phyloP scores from a whole-genome alignment of 2,797 vertebrate species.

The Heterohyrax brucei region DNA sequence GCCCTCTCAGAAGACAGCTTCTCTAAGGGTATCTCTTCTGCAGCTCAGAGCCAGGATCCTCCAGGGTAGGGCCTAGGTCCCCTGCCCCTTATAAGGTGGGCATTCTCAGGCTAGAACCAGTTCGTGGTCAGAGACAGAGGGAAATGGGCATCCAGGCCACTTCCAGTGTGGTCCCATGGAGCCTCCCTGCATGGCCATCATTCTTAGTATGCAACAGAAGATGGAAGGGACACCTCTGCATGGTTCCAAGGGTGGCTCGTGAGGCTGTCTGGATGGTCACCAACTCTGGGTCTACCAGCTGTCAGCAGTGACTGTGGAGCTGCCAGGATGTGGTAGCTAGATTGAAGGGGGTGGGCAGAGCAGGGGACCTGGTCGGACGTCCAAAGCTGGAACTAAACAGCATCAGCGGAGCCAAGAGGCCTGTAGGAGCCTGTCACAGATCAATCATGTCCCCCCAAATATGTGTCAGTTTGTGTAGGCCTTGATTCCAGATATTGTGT shows the following conservation, averaged over 20 bases:
- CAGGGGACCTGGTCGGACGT: not conserved
- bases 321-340: not conserved
- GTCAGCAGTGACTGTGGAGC: not conserved
- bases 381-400: not conserved
- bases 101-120: not conserved
- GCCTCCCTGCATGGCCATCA: not conserved
- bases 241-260: not conserved
- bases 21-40: not conserved
- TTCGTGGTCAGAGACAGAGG: not conserved
- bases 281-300: not conserved
- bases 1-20: too few relatives aligned
- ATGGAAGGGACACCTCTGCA: not conserved
- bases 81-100: not conserved
- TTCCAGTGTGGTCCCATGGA: not conserved
- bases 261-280: not conserved
- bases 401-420: not conserved
- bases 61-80: not conserved
- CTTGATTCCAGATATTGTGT: too few relatives aligned
- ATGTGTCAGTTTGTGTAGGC: too few relatives aligned
- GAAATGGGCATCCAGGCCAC: not conserved
- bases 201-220: not conserved
- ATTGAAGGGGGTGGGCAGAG: not conserved
- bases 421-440: not conserved
- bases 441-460: too few relatives aligned
- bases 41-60: not conserved